phyloP scores from a whole-genome alignment of 2,888 invertebrate species.

The Agrotis exclamationis region DNA sequence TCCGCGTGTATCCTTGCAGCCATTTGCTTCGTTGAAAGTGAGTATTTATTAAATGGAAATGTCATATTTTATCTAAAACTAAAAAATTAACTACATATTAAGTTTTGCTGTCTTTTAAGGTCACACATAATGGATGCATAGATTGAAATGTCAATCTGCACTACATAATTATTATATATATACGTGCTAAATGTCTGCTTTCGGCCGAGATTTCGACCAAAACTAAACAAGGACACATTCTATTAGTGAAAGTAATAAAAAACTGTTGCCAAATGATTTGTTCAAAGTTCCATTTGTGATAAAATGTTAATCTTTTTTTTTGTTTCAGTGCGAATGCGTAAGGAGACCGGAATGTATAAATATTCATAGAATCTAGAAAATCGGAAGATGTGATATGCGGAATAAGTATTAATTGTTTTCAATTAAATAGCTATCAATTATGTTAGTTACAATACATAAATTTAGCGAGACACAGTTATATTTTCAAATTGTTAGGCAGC shows the following conservation, averaged over 20 bases:
- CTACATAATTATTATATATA: background rate
- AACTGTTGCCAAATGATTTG: background rate
- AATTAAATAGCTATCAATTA: slow-evolving; percentile 29
- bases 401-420: slow-evolving; percentile 44
- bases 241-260: slow-evolving; percentile 5
- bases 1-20: slow-evolving; percentile 95
- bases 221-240: slow-evolving; percentile 36
- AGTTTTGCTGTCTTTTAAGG: background rate
- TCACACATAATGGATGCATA: background rate
- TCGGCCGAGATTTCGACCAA: slow-evolving; percentile 1
- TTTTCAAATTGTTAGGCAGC: slow-evolving; percentile 47
- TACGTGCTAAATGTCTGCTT: slow-evolving; percentile 10
- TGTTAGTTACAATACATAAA: slow-evolving; percentile 39
- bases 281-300: background rate
- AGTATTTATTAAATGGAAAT: slow-evolving; percentile 82
- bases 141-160: background rate
- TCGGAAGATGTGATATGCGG: slow-evolving; percentile 32
- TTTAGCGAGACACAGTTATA: slow-evolving; percentile 47
- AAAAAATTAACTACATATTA: too few species aligned
- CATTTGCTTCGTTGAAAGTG: slow-evolving; percentile 96
- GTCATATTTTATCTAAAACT: too few species aligned
- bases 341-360: slow-evolving; percentile 89
- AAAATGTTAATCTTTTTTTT: slow-evolving; percentile 58
- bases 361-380: slow-evolving; percentile 78
- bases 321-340: slow-evolving; percentile 89